These are phyloP conservation scores for Melipona quadrifasciata DNA, from an alignment of 1,140 invertebrate genomes.

Conservation along the genomic window DNA sequence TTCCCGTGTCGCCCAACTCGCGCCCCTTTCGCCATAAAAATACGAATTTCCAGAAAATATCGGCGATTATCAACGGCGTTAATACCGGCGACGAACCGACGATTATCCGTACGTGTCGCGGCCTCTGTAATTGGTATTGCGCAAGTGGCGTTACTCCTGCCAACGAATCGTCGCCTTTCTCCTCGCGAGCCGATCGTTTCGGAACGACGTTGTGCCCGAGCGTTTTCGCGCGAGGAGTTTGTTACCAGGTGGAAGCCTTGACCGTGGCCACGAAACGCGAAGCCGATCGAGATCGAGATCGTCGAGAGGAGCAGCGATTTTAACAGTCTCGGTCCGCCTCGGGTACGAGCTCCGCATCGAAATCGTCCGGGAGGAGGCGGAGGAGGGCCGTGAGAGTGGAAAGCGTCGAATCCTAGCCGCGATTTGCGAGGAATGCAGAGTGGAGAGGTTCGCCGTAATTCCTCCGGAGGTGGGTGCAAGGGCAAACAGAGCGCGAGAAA, in stretches of 20 bases:
- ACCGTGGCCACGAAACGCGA: not conserved
- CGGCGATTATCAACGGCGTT: constrained; percentile 31
- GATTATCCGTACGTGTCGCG: constrained; percentile 57
- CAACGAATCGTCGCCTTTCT: too few species aligned
- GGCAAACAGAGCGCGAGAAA: not conserved
- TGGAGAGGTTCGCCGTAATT: constrained; percentile 19
- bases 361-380: constrained; percentile 40
- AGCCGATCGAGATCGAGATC: constrained; percentile 29
- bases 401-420: constrained; percentile 58
- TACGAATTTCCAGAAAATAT: not conserved
- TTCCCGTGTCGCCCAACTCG: too few species aligned
- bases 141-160: constrained; percentile 63
- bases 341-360: constrained; percentile 51
- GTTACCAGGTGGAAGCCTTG: constrained; percentile 12
- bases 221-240: too few species aligned
- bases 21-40: not conserved
- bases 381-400: constrained; percentile 56
- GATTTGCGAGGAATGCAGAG: constrained; percentile 62
- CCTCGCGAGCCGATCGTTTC: constrained; percentile 9
- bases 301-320: constrained; percentile 31
- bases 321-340: constrained; percentile 36
- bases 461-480: not conserved
- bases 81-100: constrained; percentile 54
- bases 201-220: too few species aligned
- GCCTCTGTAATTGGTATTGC: constrained; percentile 67